These are phyloP conservation scores for Lagorchestes hirsutus DNA, from an alignment of 2,797 vertebrate species.

Conservation along the genomic window DNA sequence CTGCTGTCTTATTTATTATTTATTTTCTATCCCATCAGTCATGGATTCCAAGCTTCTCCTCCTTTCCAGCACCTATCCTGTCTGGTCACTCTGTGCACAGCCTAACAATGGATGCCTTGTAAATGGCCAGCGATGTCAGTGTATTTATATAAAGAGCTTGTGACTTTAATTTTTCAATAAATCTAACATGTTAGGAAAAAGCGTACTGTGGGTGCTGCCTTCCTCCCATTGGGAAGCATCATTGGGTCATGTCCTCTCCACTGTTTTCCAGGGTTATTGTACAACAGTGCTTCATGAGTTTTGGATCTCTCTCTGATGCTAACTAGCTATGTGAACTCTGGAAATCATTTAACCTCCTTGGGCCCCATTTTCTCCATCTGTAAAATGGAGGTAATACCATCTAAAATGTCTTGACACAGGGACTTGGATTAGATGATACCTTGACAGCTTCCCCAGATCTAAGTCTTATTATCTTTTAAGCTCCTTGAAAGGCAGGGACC, in stretches of 20 bases:
- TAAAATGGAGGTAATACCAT: background rate
- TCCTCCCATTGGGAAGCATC: background rate
- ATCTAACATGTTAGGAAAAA: slow-evolving; percentile 80
- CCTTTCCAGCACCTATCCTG: slow-evolving; percentile 58
- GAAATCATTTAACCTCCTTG: background rate
- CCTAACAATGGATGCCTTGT: slow-evolving; percentile 87
- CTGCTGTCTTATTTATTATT: slow-evolving; percentile 70
- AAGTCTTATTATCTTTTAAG: background rate
- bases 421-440: background rate
- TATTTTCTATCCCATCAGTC: slow-evolving; percentile 67
- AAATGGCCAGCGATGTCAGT: slow-evolving; percentile 83
- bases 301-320: background rate
- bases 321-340: background rate
- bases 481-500: background rate
- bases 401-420: background rate
- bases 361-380: background rate
- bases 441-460: background rate
- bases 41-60: slow-evolving; percentile 49
- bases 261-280: background rate
- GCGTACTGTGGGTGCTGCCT: background rate
- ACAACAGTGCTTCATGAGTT: background rate
- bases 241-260: background rate
- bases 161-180: slow-evolving; percentile 98
- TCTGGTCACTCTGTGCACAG: slow-evolving; percentile 80
- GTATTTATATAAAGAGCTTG: slow-evolving; percentile 93